Evolutionary conservation across 2,888 invertebrate genomes (phyloP).

Genomic region (Macropis europaea): DNA sequence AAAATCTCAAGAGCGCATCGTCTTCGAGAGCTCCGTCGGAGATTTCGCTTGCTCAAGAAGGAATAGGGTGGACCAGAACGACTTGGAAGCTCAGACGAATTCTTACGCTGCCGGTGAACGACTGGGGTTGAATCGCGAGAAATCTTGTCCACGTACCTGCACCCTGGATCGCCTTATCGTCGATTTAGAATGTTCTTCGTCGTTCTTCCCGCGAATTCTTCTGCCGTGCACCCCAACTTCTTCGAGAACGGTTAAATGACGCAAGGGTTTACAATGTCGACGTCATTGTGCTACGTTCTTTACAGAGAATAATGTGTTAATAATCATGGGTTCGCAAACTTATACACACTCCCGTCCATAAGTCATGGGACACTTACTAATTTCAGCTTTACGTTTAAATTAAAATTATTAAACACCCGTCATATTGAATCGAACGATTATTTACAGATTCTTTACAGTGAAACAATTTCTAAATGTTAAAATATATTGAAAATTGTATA

Average conservation of each 20-base stretch:
- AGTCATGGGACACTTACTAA: too few relatives aligned
- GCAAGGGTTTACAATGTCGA: background rate
- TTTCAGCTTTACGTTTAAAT: too few relatives aligned
- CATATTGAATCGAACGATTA: too few relatives aligned
- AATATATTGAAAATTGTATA: too few relatives aligned
- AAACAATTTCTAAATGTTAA: too few relatives aligned
- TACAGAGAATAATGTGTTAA: too few relatives aligned
- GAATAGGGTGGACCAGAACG: conserved; percentile 41
- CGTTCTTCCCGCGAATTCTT: conserved; percentile 28
- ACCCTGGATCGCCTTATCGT: conserved; percentile 38
- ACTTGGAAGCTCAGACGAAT: conserved; percentile 57
- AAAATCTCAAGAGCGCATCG: conserved; percentile 69
- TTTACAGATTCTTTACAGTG: too few relatives aligned
- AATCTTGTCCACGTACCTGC: conserved; percentile 36
- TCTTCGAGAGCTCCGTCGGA: conserved; percentile 58
- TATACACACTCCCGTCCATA: too few relatives aligned
- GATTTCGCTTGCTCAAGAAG: conserved; percentile 54
- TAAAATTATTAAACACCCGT: too few relatives aligned
- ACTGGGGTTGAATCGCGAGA: conserved; percentile 39
- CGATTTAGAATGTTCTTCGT: conserved; percentile 37
- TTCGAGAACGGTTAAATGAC: background rate
- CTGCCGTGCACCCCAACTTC: background rate
- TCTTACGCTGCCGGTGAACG: conserved; percentile 53
- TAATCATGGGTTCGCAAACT: too few relatives aligned
- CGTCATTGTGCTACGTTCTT: too few relatives aligned